phyloP scores from a whole-genome alignment of 2,113 vertebrate species.

The Oreochromis aureus region DNA sequence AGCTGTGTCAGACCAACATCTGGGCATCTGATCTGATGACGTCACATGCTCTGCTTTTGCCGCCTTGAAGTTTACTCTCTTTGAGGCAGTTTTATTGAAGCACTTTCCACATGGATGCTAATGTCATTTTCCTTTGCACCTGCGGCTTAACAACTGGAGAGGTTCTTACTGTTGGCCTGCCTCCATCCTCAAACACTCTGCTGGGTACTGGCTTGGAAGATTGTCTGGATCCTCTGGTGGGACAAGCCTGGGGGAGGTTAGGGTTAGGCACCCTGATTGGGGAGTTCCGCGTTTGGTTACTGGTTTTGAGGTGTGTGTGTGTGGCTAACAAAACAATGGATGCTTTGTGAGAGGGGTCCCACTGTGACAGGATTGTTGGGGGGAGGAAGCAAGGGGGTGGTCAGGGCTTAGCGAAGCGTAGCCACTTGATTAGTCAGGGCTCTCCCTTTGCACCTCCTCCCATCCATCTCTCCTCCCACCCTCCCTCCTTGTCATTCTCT shows the following conservation, averaged over 20 bases:
- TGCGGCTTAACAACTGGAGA: neutral
- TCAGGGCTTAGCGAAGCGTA: constrained; percentile 40
- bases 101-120: neutral
- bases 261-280: neutral
- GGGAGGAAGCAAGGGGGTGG: neutral
- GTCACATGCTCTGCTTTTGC: neutral
- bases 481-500: constrained; percentile 19
- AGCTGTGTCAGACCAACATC: constrained; percentile 24
- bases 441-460: constrained; percentile 47
- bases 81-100: neutral
- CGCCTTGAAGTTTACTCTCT: neutral
- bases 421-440: constrained; percentile 68
- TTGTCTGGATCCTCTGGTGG: neutral
- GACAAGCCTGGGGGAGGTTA: neutral
- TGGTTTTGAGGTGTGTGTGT: neutral
- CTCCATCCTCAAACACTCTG: neutral
- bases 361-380: constrained; percentile 44
- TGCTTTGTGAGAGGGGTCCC: constrained; percentile 61
- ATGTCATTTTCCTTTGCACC: neutral
- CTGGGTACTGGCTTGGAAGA: neutral
- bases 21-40: neutral
- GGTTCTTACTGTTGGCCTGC: neutral
- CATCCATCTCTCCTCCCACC: neutral
- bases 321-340: constrained; percentile 54
- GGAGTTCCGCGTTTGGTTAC: neutral